Conservation (phyloP, 1,140 invertebrate genomes). For the Oppia nitens region DNA sequence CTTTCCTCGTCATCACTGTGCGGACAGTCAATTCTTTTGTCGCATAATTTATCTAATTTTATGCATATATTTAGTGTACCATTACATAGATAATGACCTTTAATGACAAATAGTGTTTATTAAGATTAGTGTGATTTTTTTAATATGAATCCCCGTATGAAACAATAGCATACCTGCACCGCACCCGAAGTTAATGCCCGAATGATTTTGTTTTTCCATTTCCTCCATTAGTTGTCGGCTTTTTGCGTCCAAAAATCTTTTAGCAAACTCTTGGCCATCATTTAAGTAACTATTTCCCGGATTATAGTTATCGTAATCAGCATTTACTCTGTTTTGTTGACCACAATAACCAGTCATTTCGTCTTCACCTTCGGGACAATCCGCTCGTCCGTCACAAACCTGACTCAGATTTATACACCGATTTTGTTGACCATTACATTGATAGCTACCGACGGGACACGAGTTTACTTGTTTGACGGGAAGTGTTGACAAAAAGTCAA, state of each 20-base stretch:
- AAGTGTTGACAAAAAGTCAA: no score
- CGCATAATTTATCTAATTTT: neutral
- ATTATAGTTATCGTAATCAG: neutral
- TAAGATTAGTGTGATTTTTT: no score
- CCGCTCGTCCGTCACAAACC: constrained; percentile 66
- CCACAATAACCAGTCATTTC: constrained; percentile 32
- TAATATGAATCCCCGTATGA: neutral
- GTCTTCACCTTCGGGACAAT: constrained; percentile 65
- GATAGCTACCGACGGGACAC: neutral
- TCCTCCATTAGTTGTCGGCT: neutral
- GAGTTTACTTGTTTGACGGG: no score
- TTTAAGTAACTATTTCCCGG: neutral
- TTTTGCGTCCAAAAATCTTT: neutral
- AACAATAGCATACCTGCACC: neutral
- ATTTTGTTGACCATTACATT: neutral
- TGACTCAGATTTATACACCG: neutral
- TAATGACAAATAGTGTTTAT: no score
- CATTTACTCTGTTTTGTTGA: neutral
- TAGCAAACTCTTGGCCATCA: neutral
- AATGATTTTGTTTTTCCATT: neutral
- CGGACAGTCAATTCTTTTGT: neutral
- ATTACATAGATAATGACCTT: constrained; percentile 6
- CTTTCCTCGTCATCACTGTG: constrained; percentile 1
- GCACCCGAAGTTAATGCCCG: neutral
- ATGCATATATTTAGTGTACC: neutral